These are phyloP conservation scores for Campaea margaritaria DNA, from an alignment of 2,888 invertebrate genomes.

Conservation along the genomic window DNA sequence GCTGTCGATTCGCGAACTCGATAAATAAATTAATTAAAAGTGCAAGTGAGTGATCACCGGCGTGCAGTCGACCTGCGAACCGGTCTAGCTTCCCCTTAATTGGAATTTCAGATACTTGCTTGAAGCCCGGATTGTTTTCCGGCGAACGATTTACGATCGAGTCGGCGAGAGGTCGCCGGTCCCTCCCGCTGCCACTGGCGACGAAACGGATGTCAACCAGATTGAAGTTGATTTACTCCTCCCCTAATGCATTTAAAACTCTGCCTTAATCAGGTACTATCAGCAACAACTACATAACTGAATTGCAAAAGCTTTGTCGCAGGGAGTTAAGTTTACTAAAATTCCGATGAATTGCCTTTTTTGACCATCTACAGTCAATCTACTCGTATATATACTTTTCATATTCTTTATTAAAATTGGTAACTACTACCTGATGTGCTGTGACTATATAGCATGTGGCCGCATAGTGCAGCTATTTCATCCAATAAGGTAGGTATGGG, in stretches of 20 bases:
- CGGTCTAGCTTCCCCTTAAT: conserved; percentile 75
- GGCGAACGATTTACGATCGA: conserved; percentile 57
- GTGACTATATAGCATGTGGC: too few species aligned
- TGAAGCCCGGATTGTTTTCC: conserved; percentile 62
- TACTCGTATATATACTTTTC: too few species aligned
- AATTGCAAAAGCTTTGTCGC: too few species aligned
- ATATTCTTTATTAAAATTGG: too few species aligned
- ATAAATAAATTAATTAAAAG: conserved; percentile 86
- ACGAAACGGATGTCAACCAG: conserved; percentile 49
- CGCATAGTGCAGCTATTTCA: too few species aligned
- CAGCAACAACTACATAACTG: not conserved
- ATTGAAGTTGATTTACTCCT: conserved; percentile 58
- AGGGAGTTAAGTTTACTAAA: too few species aligned
- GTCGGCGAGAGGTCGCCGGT: conserved; percentile 47
- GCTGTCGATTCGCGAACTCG: conserved; percentile 83
- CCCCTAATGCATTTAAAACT: conserved; percentile 43
- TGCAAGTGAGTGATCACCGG: conserved; percentile 84
- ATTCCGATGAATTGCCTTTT: too few species aligned
- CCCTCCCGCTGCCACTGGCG: conserved; percentile 40
- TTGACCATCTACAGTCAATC: too few species aligned
- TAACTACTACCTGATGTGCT: too few species aligned
- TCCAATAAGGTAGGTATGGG: too few species aligned
- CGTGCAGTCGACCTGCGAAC: conserved; percentile 75
- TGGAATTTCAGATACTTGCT: conserved; percentile 75
- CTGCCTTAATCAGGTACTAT: conserved; percentile 48